Base-by-base conservation (phyloP, 2,888 invertebrate genomes). In the Deilephila elpenor region DNA sequence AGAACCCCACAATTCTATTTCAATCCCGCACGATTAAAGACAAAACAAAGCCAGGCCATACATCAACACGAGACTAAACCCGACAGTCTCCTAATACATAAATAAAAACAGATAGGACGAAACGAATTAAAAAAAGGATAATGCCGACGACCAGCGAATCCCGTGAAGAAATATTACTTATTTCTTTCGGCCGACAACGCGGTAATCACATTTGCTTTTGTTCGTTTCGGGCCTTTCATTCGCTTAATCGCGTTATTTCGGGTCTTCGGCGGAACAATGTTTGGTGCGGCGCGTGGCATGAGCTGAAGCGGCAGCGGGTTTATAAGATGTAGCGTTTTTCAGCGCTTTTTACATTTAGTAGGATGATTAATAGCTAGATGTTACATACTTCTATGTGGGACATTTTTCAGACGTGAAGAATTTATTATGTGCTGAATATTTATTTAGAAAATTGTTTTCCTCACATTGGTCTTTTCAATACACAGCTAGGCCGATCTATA, bases 201-300 rank as follows among this genome's bases (percentile, higher is more conserved):
- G 88, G 93, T 94, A 94, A 94, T 94, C 93, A 93, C 93, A 93
- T 94, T 93, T 92, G 89, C 93, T 93, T 87, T 93, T 93, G 93
- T 93, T 93, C 93, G 91, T 91, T 91, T 91, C 86, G 92, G 90
- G 87, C 91, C 92, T 93, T 93, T 93, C 92, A 91, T 91, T 92
- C 92, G 89, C 89, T 91, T 94, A 94, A 94, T 94, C 93, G 92
- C 86, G 93, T 94, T 94, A 94, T 93, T 93, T 91, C 89, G 91
- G 91, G 88, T 86, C 89, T 89, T 84, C 84, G 85, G 82, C 79
- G 85, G 84, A 88, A 87, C 88, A 87, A 90, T 90, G 86, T 89
- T 86, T 81, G 79, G 73, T 71, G 53, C 4, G 72, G 72, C 59
- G 51, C 61, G 73, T 75, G 76, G 59, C 34, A 62, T 34, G 67